Base-by-base conservation (phyloP, 2,888 invertebrate species). In the Platycnemis pennipes region DNA sequence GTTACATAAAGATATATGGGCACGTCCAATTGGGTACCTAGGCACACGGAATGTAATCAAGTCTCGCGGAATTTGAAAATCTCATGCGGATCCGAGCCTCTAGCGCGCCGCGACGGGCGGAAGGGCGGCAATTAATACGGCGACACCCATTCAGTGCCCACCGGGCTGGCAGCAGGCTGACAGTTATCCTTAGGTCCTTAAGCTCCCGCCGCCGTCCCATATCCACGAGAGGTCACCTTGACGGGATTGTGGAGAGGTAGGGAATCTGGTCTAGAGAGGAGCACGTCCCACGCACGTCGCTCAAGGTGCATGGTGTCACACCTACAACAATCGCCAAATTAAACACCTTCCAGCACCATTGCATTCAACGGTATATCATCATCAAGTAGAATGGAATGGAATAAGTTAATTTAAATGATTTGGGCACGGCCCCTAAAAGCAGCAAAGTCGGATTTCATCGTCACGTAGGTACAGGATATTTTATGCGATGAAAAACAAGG, bases 61-160 rank as follows among this genome's bases (percentile, higher is more conserved):
- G 77, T 37, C 77, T n/a, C n/a, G 77, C 37, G 77, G 77, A 77
- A 37, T 77, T 77, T 77, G 77, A 77, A 77, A 77, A 77, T 77
- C 77, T 77, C 37, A 77, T 77, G 37, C 77, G 37, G 77, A 77
- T 77, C 77, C 77, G 37, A 69, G 31, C 31, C 69, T 22, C 63
- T 26, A 7, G 7, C 37, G 11, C 77, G 31, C 13, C 31, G 7
- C 13, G 37, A 31, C 37, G 31, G 49, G 49, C 11, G 77, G 3
- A 37, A 4, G 31, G 77, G 37, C 11, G 77, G 77, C 77, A 11
- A 77, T 77, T 77, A 31, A 77, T 37, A 37, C 77, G 37, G 31
- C 37, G 77, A 1, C 77, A 4, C 77, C 77, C n/a, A 11, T 77
- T 26, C 22, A 77, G 37, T 77, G 26, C 22, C 63, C 63, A 26